Evolutionary conservation across 2,888 invertebrate genomes (phyloP), one percentile per base, ranked within the genome.

Genomic region (Acrocyrtus sp.): DNA sequence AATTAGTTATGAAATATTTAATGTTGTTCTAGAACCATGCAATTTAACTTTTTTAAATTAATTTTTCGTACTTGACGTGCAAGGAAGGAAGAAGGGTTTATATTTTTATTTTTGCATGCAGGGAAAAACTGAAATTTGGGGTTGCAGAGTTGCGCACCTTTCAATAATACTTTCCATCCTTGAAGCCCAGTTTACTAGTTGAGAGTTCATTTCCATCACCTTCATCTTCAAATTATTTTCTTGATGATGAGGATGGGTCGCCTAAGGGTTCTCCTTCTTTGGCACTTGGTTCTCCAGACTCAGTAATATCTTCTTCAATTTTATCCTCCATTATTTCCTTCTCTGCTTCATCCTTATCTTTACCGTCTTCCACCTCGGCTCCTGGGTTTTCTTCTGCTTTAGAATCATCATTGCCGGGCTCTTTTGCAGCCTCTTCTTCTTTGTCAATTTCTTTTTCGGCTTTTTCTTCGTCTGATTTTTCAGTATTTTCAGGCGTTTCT

Each of bases 111-210:
- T 48, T 50, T 26, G 62, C 62, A 69, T 77, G 74, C 75, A 76
- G 57, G 67, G 68, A 50, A 67, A 74, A 72, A 72, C 67, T 68
- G 73, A 74, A 69, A 74, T 65, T 34, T 48, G 41, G 74, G 78
- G 78, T 79, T 80, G 79, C 80, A 80, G 77, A 80, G 80, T 78
- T 80, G 78, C 78, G 79, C 77, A 77, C 81, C 79, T 81, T 78
- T 78, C 75, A 58, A 78, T 62, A 21, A 78, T 70, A 68, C 63
- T 70, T 67, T 78, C 78, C 57, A 81, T 79, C 68, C 77, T 53
- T 29, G 68, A 72, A 26, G 70, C 65, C 80, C 81, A 79, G 51
- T 76, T 77, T 34, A 58, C 41, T n/a, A 81, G 39, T 72, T 73
- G 73, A 1, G 50, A 41, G 58, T 78, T 80, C 68, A 76, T 68